Conservation (phyloP, 2,113 vertebrate genomes). For the Antigone vipio region DNA sequence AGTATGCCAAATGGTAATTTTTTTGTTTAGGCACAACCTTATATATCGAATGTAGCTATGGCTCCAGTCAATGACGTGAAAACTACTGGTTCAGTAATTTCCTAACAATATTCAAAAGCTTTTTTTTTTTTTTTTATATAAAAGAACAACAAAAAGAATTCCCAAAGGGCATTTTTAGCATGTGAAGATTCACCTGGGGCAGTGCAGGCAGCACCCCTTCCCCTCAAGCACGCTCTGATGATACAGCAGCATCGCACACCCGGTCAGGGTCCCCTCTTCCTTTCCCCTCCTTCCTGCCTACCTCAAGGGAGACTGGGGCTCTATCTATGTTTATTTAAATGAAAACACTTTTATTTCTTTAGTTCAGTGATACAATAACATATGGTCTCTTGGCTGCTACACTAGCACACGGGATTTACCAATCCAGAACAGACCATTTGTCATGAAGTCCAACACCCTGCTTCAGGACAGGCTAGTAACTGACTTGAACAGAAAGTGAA, state of each 20-base stretch:
- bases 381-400: not conserved
- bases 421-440: not conserved
- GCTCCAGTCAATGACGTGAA: not conserved
- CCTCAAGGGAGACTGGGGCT: not conserved
- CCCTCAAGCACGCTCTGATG: not conserved
- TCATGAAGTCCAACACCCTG: not conserved
- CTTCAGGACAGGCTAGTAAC: not conserved
- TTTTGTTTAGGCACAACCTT: not conserved
- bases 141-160: not conserved
- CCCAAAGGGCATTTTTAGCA: not conserved
- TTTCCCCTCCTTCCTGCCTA: not conserved
- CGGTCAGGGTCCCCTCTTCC: not conserved
- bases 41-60: not conserved
- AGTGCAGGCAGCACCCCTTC: not conserved
- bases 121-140: not conserved
- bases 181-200: not conserved
- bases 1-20: not conserved
- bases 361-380: not conserved
- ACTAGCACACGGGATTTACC: not conserved
- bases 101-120: not conserved
- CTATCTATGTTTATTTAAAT: not conserved
- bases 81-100: not conserved
- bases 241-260: not conserved
- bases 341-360: not conserved
- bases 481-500: not conserved